phyloP scores from a whole-genome alignment of 2,888 invertebrate species.

The Perithous albicinctus region DNA sequence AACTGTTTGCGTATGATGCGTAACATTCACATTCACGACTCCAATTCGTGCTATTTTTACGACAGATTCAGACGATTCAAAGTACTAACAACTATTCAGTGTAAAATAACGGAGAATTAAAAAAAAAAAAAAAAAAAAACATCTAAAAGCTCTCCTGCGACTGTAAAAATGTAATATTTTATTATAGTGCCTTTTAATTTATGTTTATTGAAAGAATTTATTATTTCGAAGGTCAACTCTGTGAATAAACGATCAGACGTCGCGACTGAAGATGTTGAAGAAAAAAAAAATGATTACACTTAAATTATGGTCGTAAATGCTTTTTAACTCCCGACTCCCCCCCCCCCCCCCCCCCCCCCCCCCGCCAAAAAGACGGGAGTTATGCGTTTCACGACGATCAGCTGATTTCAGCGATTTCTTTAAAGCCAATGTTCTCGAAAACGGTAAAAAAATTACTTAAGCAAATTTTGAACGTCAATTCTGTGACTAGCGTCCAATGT shows the following conservation, averaged over 20 bases:
- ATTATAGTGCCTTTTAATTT: not conserved
- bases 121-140: not conserved
- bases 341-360: no score
- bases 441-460: no score
- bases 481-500: no score
- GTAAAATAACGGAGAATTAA: not conserved
- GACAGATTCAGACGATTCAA: not conserved
- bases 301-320: no score
- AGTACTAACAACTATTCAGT: not conserved
- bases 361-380: no score
- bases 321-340: no score
- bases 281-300: no score
- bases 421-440: no score
- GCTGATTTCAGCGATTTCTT: no score
- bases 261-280: not conserved
- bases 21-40: not conserved
- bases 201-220: not conserved
- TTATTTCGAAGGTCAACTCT: not conserved
- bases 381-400: no score
- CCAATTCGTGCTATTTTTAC: not conserved
- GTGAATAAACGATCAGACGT: conserved; percentile 5
- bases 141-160: not conserved
- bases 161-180: not conserved
- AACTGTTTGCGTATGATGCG: not conserved
- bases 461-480: no score